Evolutionary conservation across 2,888 invertebrate genomes (phyloP).

Genomic region (Thyatira batis): DNA sequence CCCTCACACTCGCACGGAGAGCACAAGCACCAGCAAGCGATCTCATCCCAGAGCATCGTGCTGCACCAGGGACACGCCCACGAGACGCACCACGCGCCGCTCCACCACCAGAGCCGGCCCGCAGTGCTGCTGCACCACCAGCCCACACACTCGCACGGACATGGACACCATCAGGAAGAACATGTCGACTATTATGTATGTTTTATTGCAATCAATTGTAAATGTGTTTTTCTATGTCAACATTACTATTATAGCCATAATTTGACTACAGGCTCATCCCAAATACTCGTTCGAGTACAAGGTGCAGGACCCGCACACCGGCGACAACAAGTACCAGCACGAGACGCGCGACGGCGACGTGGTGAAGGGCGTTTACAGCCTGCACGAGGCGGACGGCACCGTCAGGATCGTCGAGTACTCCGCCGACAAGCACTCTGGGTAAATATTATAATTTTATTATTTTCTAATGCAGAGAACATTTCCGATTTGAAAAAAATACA

Average conservation of each 20-base stretch:
- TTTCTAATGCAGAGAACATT: conserved; percentile 2
- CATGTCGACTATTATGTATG: conserved; percentile 30
- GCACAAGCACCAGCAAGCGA: conserved; percentile 4
- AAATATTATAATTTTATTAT: conserved; percentile 4
- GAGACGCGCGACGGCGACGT: conserved; percentile 44
- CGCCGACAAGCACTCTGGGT: conserved; percentile 51
- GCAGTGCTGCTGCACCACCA: conserved; percentile 21
- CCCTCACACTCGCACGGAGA: conserved; percentile 10
- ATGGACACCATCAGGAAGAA: conserved; percentile 16
- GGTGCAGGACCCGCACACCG: conserved; percentile 44
- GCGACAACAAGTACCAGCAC: conserved; percentile 45
- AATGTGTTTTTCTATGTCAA: background rate
- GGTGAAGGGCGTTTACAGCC: conserved; percentile 41
- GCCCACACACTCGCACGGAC: conserved; percentile 26
- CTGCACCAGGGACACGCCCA: conserved; percentile 15
- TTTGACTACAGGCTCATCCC: conserved; percentile 40
- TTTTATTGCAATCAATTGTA: background rate
- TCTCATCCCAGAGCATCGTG: conserved; percentile 6
- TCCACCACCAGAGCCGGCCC: conserved; percentile 14
- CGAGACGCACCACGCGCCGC: conserved; percentile 8
- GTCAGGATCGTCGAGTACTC: conserved; percentile 40
- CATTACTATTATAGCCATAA: background rate
- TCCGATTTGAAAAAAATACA: background rate
- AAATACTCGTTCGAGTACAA: conserved; percentile 55
- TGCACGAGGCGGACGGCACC: conserved; percentile 42